Base-by-base conservation (phyloP, 2,888 invertebrate species). In the Cotesia congregata region DNA sequence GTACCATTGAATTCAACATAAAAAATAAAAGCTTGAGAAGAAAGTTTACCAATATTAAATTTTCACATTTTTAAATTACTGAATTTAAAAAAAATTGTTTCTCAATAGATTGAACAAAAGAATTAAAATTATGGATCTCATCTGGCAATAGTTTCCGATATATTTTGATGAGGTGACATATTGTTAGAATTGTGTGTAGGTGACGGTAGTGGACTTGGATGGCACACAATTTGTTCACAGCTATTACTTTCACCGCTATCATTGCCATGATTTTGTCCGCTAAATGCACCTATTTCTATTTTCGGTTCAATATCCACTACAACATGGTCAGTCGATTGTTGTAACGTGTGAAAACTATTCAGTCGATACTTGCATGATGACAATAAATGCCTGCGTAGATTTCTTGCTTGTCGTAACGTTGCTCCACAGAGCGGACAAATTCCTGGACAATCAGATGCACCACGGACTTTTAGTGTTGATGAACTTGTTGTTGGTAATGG, bases 391-490 rank as follows among this genome's bases (percentile, higher is more conserved):
- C 92, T 90, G 40, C 92, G 90, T 76, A 93, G 86, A 84, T 93
- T 93, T 76, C 93, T 90, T 5, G 92, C 92, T 85, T 93, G 92
- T 78, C 92, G 90, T 59, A 93, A 90, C 70, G 92, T 91, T 72
- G 92, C 91, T 80, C 92, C 92, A 81, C 92, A 93, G 41, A 92
- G 90, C 39, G 92, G 92, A 87, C 92, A 92, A 68, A 91, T 90
- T 30, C 92, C 92, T 59, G 92, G 92, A 87, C 92, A 92, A 84
- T 92, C 92, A 9, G 92, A 92, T 81, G 92, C 92, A 30, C 92
- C 92, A 75, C 92, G 90, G 72, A 91, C 90, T 82, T 92, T 91
- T 20, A 71, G 12, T 2, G 50, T 15, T 38, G 76, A 39, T 2
- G 72, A 38, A n/a, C 40, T 38, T 30, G 67, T 41, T 64, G 76